Percentiles rank a stretch among this genome's conserved stretches.
Evolutionary conservation across 1,140 invertebrate species (phyloP).

Genomic region (Frieseomelitta varia): DNA sequence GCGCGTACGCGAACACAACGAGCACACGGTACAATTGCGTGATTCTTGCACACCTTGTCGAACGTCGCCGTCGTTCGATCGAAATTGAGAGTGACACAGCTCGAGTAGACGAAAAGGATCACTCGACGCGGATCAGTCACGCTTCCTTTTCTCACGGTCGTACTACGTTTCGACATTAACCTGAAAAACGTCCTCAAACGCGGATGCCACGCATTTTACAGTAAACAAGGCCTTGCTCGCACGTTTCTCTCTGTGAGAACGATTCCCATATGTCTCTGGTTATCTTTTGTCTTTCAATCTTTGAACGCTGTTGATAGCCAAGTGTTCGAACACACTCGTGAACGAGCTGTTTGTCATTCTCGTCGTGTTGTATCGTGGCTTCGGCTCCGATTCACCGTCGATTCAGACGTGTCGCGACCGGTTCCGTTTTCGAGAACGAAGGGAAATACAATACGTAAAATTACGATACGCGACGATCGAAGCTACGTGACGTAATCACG

Average conservation of each 20-base stretch:
- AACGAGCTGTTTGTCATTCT: neutral
- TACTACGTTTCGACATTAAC: neutral
- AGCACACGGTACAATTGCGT: neutral
- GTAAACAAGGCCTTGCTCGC: neutral
- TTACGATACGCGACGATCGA: neutral
- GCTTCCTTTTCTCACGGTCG: neutral
- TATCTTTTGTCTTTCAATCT: neutral
- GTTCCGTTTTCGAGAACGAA: neutral
- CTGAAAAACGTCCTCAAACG: neutral
- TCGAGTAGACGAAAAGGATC: too few relatives aligned
- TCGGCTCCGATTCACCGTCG: neutral
- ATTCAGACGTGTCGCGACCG: neutral
- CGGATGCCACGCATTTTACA: neutral
- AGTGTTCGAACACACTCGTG: neutral
- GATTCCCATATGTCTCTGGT: neutral
- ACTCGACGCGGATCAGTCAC: neutral
- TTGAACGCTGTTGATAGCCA: too few relatives aligned
- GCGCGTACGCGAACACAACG: neutral
- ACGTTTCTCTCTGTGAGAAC: neutral
- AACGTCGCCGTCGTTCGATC: neutral
- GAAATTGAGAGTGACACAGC: neutral
- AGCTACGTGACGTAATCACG: neutral
- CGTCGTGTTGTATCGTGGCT: neutral
- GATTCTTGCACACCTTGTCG: neutral
- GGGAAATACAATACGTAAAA: too few relatives aligned